phyloP scores from a whole-genome alignment of 2,797 vertebrate species.

The Brachyrhaphis roseni region DNA sequence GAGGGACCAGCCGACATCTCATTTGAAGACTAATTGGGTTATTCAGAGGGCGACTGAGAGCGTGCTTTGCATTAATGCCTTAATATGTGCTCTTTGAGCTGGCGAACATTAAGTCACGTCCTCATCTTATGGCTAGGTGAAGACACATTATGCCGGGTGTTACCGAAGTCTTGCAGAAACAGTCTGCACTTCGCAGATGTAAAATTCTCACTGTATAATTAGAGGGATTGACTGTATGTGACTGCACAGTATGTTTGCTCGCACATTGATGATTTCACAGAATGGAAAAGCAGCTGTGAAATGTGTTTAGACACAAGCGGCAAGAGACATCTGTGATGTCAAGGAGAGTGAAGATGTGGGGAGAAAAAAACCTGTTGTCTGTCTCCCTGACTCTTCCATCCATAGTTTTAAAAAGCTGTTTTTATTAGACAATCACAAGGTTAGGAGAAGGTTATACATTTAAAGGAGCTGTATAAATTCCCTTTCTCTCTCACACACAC shows the following conservation, averaged over 20 bases:
- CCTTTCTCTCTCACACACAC: background rate
- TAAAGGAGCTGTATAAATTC: constrained; percentile 7
- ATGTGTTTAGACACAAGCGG: constrained; percentile 42
- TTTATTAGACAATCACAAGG: constrained; percentile 52
- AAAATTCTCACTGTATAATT: constrained; percentile 42
- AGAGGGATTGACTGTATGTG: constrained; percentile 24
- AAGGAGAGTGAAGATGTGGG: constrained; percentile 34
- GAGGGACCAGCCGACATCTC: constrained; percentile 60
- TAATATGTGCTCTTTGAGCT: constrained; percentile 63
- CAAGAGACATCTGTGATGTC: constrained; percentile 49
- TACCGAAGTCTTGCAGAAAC: constrained; percentile 23
- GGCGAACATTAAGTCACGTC: constrained; percentile 59
- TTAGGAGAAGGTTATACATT: constrained; percentile 63
- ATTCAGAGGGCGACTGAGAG: constrained; percentile 51
- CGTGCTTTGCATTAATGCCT: constrained; percentile 56
- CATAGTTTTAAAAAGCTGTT: background rate
- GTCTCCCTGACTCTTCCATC: constrained; percentile 22
- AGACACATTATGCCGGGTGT: constrained; percentile 41
- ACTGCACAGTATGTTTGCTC: constrained; percentile 47
- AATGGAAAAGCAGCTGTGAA: constrained; percentile 33
- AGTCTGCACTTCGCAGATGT: constrained; percentile 49
- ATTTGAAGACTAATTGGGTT: constrained; percentile 75
- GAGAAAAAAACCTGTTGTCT: background rate
- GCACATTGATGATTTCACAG: constrained; percentile 44
- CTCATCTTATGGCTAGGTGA: constrained; percentile 57